Base-by-base conservation (phyloP, 2,797 vertebrate genomes). In the Australoheros facetus region DNA sequence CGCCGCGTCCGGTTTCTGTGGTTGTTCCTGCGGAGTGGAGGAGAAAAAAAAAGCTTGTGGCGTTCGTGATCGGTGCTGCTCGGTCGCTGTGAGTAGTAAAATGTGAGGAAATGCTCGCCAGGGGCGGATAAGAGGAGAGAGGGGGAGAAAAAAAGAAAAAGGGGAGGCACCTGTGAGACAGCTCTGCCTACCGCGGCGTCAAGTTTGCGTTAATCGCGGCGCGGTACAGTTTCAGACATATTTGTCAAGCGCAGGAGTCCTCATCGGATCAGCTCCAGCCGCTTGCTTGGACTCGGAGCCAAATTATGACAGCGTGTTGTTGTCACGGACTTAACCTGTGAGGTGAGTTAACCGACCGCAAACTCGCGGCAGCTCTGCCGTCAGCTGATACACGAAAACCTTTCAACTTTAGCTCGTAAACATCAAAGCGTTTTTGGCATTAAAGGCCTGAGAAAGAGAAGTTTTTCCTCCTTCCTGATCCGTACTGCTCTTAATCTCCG, bases 101-200 rank as follows among this genome's bases (percentile, higher is more conserved):
- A 81, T 69, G 66, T 75, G 78, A 78, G 57, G 73, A 53, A 73
- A 71, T 77, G 73, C 55, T 73, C 30, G 51, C 42, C 26, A 59
- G 83, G 56, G 73, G 19, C 69, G 78, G 80, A 60, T 78, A 69
- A 82, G 58, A 84, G 39, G 26, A 13, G 39, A 73, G 32, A 48
- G 53, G 26, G 26, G 26, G 3, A 6, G 30, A 14, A 28, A 51
- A 11, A 37, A 26, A 42, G 45, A 54, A 76, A 83, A 78, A 17
- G 78, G 86, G 89, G 88, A 88, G 92, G 88, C 89, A 93, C 93
- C 83, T 89, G 90, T 75, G 85, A 86, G 82, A 77, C 80, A 78
- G 85, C 73, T 84, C 87, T 82, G 78, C 78, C 75, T 58, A 78
- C 80, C 57, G 64, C 64, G 72, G 85, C 81, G 86, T 91, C 90